Percentiles rank a stretch among this genome's conserved stretches.
phyloP scores from a whole-genome alignment of 2,888 invertebrate species.

The Xestoiulus laeticollis region DNA sequence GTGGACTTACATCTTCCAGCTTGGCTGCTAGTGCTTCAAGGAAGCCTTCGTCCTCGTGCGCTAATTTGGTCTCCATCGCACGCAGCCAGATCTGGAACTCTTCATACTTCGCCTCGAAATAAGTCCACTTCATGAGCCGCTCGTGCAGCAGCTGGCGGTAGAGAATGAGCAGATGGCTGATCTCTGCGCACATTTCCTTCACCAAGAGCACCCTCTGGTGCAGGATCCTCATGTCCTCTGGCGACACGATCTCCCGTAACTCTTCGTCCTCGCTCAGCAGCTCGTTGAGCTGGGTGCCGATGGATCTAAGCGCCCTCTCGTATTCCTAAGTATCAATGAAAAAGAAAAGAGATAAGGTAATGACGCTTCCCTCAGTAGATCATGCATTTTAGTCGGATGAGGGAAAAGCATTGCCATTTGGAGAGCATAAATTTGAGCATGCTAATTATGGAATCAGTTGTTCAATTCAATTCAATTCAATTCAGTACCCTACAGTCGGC shows the following conservation, averaged over 20 bases:
- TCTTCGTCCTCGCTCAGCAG: slow-evolving; percentile 81
- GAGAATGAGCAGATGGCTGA: slow-evolving; percentile 79
- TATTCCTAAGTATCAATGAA: slow-evolving; percentile 64
- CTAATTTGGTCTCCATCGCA: slow-evolving; percentile 51
- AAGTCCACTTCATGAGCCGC: slow-evolving; percentile 74
- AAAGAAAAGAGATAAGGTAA: background rate
- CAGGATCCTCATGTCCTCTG: slow-evolving; percentile 81
- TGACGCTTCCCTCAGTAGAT: no score
- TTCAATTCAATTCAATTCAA: no score
- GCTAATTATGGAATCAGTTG: no score
- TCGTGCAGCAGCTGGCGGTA: slow-evolving; percentile 79
- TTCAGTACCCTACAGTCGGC: no score
- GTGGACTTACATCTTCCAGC: slow-evolving; percentile 54
- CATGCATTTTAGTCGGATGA: no score
- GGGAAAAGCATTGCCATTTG: no score
- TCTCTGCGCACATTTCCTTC: slow-evolving; percentile 80
- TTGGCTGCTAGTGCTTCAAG: slow-evolving; percentile 51
- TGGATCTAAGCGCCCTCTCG: slow-evolving; percentile 70
- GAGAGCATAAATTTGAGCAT: no score
- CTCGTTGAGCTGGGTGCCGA: slow-evolving; percentile 74
- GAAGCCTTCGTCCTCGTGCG: slow-evolving; percentile 46
- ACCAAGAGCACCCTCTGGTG: slow-evolving; percentile 81
- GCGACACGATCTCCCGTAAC: slow-evolving; percentile 83
- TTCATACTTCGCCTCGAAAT: slow-evolving; percentile 69
- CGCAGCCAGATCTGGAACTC: slow-evolving; percentile 52